These are phyloP conservation scores for Parnassius smintheus DNA, from an alignment of 2,888 invertebrate genomes.

Conservation along the genomic window DNA sequence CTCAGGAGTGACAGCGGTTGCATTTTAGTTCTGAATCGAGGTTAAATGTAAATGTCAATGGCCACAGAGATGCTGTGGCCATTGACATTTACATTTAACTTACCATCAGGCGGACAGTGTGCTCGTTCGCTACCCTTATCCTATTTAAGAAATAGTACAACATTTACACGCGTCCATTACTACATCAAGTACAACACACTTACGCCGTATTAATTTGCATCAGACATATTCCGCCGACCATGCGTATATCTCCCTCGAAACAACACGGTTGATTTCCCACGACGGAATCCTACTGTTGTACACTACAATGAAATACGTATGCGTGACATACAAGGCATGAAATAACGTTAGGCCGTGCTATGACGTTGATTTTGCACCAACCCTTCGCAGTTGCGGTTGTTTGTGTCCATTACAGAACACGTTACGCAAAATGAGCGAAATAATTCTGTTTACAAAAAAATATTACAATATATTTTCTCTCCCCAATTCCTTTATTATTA, in stretches of 20 bases:
- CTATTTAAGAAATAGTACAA: not conserved
- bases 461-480: no score
- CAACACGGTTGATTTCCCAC: constrained; percentile 61
- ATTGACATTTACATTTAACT: no score
- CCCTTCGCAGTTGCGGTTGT: constrained; percentile 37
- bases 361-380: constrained; percentile 44
- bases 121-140: no score
- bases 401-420: constrained; percentile 37
- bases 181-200: constrained; percentile 18
- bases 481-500: no score
- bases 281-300: constrained; percentile 61
- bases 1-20: no score
- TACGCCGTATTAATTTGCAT: constrained; percentile 35
- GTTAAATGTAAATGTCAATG: no score
- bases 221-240: constrained; percentile 32
- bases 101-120: no score
- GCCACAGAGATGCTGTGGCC: no score
- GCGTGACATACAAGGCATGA: constrained; percentile 64
- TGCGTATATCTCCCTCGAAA: constrained; percentile 27
- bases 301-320: constrained; percentile 72
- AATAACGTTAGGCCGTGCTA: constrained; percentile 57
- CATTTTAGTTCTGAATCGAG: no score
- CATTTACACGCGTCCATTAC: constrained; percentile 10
- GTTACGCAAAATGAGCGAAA: constrained; percentile 22
- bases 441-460: no score